These are phyloP conservation scores for Girardinus metallicus DNA, from an alignment of 2,797 vertebrate genomes.

Conservation along the genomic window DNA sequence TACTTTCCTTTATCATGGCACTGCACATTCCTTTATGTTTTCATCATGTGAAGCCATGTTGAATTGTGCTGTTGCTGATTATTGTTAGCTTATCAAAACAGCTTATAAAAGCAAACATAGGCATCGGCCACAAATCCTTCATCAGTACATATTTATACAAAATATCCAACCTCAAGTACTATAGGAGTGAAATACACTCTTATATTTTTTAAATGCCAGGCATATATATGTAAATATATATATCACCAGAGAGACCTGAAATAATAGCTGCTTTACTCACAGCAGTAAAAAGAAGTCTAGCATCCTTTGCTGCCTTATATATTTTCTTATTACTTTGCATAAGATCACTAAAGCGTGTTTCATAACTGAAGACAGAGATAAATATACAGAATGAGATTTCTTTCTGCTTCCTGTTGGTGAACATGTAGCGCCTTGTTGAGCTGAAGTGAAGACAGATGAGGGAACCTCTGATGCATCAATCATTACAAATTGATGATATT, in stretches of 20 bases:
- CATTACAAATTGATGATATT: conserved; percentile 19
- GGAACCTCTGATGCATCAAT: conserved; percentile 13
- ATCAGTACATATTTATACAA: background rate
- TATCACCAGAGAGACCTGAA: background rate
- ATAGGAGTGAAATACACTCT: background rate
- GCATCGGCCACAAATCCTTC: background rate
- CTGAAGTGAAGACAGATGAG: conserved; percentile 24
- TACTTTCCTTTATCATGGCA: background rate
- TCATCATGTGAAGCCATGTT: background rate
- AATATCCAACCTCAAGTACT: background rate
- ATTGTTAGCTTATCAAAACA: background rate
- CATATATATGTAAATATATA: background rate
- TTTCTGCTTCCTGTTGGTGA: background rate
- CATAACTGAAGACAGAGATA: background rate
- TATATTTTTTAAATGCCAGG: background rate
- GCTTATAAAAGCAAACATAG: background rate
- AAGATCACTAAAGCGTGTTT: background rate
- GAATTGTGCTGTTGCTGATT: background rate
- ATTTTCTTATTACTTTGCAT: background rate
- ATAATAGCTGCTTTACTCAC: background rate
- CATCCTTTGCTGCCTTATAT: background rate
- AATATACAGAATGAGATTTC: background rate
- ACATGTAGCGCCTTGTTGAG: background rate
- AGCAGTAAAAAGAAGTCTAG: background rate
- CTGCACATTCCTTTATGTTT: background rate